phyloP scores from a whole-genome alignment of 2,113 vertebrate genomes.

The Mesembrinibis cayennensis region DNA sequence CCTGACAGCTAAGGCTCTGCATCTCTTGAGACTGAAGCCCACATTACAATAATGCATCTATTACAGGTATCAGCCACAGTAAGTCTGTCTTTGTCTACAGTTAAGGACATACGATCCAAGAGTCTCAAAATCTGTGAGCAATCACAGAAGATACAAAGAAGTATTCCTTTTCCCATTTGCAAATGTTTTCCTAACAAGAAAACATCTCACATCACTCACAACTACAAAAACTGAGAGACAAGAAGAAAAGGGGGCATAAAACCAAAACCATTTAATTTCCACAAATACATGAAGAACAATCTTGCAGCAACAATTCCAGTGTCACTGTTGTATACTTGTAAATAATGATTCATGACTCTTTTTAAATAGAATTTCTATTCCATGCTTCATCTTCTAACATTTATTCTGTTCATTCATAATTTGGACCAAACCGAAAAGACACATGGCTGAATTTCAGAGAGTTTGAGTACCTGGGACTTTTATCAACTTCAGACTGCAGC shows the following conservation, averaged over 20 bases:
- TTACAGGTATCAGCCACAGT: not conserved
- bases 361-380: not conserved
- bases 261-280: not conserved
- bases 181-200: not conserved
- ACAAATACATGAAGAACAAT: not conserved
- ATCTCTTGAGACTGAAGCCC: not conserved
- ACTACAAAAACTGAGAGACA: not conserved
- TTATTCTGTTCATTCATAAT: not conserved
- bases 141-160: not conserved
- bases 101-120: accelerated
- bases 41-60: accelerated
- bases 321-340: not conserved
- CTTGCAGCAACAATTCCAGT: not conserved
- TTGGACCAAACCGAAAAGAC: not conserved
- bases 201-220: not conserved
- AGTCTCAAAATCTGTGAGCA: not conserved
- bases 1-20: not conserved
- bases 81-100: not conserved
- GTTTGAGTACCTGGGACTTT: not conserved
- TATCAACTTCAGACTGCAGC: not conserved
- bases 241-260: not conserved
- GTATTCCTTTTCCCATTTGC: not conserved
- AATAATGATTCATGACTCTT: not conserved
- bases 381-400: not conserved
- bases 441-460: not conserved